These are phyloP conservation scores for Lophotriccus pileatus DNA, from an alignment of 2,797 vertebrate genomes.

Conservation along the genomic window DNA sequence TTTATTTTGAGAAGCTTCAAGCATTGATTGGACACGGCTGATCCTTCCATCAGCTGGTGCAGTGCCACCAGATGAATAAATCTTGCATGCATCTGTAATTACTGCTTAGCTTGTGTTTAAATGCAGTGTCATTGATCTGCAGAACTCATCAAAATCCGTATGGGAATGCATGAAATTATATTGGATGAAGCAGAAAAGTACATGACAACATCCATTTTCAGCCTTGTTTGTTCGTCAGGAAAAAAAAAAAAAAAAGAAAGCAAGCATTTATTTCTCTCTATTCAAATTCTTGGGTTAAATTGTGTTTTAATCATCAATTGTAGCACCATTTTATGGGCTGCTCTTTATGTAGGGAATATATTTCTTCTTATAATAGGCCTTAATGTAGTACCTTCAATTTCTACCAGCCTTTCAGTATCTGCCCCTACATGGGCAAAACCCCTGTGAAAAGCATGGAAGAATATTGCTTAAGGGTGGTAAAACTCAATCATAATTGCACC, in stretches of 20 bases:
- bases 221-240: neutral
- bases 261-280: neutral
- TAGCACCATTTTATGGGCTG: neutral
- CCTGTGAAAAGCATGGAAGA: neutral
- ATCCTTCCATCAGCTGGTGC: slow-evolving; percentile 47
- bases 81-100: slow-evolving; percentile 41
- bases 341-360: neutral
- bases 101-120: slow-evolving; percentile 47
- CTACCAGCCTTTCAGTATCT: neutral
- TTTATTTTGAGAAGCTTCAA: slow-evolving; percentile 40
- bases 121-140: slow-evolving; percentile 33
- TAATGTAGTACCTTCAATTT: neutral
- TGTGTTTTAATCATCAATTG: neutral
- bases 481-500: accelerated
- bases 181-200: slow-evolving; percentile 24
- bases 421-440: neutral
- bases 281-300: neutral
- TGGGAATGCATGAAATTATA: slow-evolving; percentile 27
- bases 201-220: slow-evolving; percentile 34
- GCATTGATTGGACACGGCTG: neutral
- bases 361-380: neutral
- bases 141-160: slow-evolving; percentile 26
- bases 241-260: neutral
- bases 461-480: neutral
- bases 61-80: slow-evolving; percentile 46